Evolutionary conservation across 1,140 invertebrate species (phyloP), one percentile per base, ranked within the genome.

Genomic region (Aleiodes sp.): DNA sequence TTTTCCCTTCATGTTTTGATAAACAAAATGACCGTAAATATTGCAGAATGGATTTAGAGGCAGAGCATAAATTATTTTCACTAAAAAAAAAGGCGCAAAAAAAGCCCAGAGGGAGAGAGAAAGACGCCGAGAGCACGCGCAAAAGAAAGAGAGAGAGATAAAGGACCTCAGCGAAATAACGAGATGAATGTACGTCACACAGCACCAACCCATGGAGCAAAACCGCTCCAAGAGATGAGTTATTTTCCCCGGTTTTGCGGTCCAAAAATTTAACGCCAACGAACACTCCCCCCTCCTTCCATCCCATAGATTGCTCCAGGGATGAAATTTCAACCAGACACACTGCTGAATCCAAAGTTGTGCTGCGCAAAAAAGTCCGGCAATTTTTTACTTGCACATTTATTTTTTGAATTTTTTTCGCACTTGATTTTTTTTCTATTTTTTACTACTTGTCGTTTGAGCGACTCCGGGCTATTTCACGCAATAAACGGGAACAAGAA

Each of bases 401-500:
- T 52, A 10, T 52, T 31, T 39, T 39, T 64, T 28, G n/a, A n/a
- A n/a, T n/a, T n/a, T n/a, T n/a, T n/a, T n/a, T n/a, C n/a, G n/a
- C n/a, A n/a, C n/a, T n/a, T n/a, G n/a, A n/a, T n/a, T n/a, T n/a
- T n/a, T n/a, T n/a, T n/a, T n/a, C n/a, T n/a, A n/a, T n/a, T n/a
- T n/a, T n/a, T n/a, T n/a, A n/a, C 39, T 29, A 31, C 28, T 10
- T 31, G 28, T 65, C 46, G 46, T 52, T 52, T 39, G 29, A 52
- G 46, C 19, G 19, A 26, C 39, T 57, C 41, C 12, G 64, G 35
- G 28, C 52, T 71, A 60, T 62, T 66, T 69, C 56, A 63, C 71
- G 62, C 52, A 62, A 62, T 72, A 43, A n/a, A 41, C 46, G 41
- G 39, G 59, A 60, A 62, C 62, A 43, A 70, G 57, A 35, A 29